Base-by-base conservation (phyloP, 2,888 invertebrate genomes). In the Microplitis deprimator region DNA sequence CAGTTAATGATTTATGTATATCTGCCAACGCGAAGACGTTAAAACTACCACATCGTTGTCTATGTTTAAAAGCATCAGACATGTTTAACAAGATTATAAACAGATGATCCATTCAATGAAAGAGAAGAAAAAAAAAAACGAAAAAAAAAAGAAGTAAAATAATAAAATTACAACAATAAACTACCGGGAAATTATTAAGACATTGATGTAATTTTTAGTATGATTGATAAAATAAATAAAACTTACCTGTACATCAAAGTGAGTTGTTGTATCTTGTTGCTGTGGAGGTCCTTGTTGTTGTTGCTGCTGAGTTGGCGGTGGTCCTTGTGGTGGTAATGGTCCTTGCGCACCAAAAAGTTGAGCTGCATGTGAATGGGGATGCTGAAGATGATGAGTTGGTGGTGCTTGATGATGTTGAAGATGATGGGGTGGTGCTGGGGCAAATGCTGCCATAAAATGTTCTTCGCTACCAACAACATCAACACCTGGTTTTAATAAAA, bases 401-500 rank as follows among this genome's bases (percentile, higher is more conserved):
- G 91, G 90, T 6, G 91, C 91, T 81, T 91, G 90, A 81, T 90
- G 88, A 82, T 90, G 91, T 77, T 91, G 91, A 84, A 92, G 91
- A 84, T 92, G 92, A 83, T 93, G 90, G 50, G 85, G 91, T 83
- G 85, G 91, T 81, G 89, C 89, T 38, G 89, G 87, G 13, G 89
- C 90, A 86, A 91, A 85, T 81, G 91, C 89, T 5, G 89, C 85
- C 89, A 89, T 89, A 73, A 89, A 89, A 77, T 90, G 89, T 79
- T 90, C 89, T 82, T 90, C 90, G 79, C 84, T 87, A 10, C 88
- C 87, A 76, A 89, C 87, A n/a, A 88, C 88, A 77, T 89, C 90
- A 20, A 89, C 87, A 80, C 87, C 91, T 87, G 91, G 93, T 90
- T 91, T 91, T 79, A 91, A 87, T 79, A 92, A 91, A 78, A 91